Percentiles rank a stretch among this genome's conserved stretches.
Conservation (phyloP, 2,797 vertebrate species). For the Moxostoma hubbsi region DNA sequence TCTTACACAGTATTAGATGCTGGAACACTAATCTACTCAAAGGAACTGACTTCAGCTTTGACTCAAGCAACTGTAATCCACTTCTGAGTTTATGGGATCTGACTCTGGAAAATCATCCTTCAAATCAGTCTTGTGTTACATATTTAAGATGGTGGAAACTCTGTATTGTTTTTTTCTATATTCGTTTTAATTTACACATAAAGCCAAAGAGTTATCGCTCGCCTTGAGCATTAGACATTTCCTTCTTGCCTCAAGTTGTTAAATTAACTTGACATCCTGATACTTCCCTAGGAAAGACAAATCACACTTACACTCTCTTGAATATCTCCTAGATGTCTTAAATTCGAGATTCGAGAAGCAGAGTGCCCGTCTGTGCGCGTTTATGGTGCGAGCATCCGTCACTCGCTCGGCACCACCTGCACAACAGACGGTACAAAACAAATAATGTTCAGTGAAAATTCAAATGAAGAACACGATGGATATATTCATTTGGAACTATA, state of each 20-base stretch:
- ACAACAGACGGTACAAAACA: no score
- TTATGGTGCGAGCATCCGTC: no score
- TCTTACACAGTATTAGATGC: constrained; percentile 53
- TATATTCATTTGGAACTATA: no score
- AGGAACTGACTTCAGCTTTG: constrained; percentile 33
- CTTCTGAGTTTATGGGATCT: constrained; percentile 39
- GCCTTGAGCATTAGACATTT: background rate
- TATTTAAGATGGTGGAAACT: constrained; percentile 11
- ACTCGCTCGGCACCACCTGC: no score
- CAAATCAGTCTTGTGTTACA: background rate
- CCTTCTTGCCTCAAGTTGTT: no score
- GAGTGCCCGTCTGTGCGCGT: no score
- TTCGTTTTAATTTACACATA: background rate
- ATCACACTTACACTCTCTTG: background rate
- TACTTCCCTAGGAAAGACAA: background rate
- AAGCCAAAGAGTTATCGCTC: background rate
- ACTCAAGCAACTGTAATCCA: constrained; percentile 49
- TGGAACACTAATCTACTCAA: constrained; percentile 46
- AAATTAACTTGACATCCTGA: background rate
- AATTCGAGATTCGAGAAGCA: background rate
- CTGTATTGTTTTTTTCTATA: background rate
- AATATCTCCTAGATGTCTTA: background rate
- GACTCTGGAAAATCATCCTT: constrained; percentile 31
- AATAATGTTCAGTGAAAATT: no score
- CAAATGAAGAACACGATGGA: no score